Percentiles rank a stretch among this genome's conserved stretches.
Evolutionary conservation across 2,888 invertebrate genomes (phyloP).

Genomic region (Drosophila paucipuncta): DNA sequence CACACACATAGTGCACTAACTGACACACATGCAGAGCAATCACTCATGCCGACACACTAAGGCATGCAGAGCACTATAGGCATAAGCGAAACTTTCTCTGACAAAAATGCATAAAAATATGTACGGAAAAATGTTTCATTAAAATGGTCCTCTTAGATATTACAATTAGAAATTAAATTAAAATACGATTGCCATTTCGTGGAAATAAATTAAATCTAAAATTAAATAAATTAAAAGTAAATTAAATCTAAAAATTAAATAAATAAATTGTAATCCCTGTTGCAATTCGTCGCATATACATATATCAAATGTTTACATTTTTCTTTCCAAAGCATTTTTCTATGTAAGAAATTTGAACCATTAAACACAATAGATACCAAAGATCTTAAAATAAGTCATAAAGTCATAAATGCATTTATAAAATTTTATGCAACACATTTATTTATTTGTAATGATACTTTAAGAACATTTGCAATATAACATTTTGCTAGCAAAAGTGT

Average conservation of each 20-base stretch:
- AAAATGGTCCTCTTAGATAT: not conserved
- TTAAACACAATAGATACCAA: not conserved
- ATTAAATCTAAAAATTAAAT: too few species aligned
- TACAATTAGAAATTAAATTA: not conserved
- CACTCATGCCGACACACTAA: constrained; percentile 60
- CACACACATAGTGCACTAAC: constrained; percentile 30
- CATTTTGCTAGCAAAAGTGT: not conserved
- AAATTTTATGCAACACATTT: not conserved
- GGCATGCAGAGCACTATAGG: not conserved
- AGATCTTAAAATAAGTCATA: not conserved
- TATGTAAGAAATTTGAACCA: not conserved
- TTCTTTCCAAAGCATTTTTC: not conserved
- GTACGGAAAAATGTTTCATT: not conserved
- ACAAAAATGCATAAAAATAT: not conserved
- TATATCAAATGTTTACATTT: not conserved
- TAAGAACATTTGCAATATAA: not conserved
- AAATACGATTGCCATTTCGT: not conserved
- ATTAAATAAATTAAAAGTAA: too few species aligned
- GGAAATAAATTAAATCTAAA: not conserved
- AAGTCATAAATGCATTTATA: not conserved
- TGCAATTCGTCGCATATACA: too few species aligned
- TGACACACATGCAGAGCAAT: constrained; percentile 63
- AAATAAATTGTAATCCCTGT: too few species aligned
- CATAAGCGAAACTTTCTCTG: not conserved
- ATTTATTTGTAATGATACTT: not conserved